Evolutionary conservation across 1,140 invertebrate species (phyloP), one percentile per base, ranked within the genome.

Genomic region (Drosophila bocki): DNA sequence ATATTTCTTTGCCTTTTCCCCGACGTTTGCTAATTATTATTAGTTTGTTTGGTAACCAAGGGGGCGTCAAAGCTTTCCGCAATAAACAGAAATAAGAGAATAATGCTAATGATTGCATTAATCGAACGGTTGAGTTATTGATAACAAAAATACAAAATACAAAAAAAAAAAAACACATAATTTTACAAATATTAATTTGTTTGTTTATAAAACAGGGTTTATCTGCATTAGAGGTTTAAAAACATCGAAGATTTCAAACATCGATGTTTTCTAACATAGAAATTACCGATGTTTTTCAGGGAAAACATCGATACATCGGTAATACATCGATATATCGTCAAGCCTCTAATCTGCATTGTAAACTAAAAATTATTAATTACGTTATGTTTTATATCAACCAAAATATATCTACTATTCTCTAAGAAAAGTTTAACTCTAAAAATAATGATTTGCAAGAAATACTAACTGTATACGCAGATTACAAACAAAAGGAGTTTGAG

Each of bases 61-160:
- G 69, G 69, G 69, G 69, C 69, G 69, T 71, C 53, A 32, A 41
- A 59, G 69, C 65, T 69, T 69, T 69, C 69, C 56, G 33, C 58
- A 67, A 39, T 37, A 32, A 17, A 63, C 44, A 35, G 22, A 29
- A 33, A 48, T 22, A 50, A 29, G 51, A 48, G 64, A 70, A 72
- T 35, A 58, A 59, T 72, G 47, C 29, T 35, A 44, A 70, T 69
- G 13, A 44, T 50, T 69, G n/a, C n/a, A 50, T 41, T 22, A 19
- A 35, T 29, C 15, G n/a, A 37, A 37, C 33, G 37, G 60, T 35
- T 35, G 35, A n/a, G 17, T 47, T 47, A 17, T 26, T 33, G 32
- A 17, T 53, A 33, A 33, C 12, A 33, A 53, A 35, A 35, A 35
- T 35, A 53, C 17, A 53, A 19, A 53, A 53, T 19, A 35, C 13